Evolutionary conservation across 2,113 vertebrate species (phyloP).

Genomic region (Ictalurus punctatus): DNA sequence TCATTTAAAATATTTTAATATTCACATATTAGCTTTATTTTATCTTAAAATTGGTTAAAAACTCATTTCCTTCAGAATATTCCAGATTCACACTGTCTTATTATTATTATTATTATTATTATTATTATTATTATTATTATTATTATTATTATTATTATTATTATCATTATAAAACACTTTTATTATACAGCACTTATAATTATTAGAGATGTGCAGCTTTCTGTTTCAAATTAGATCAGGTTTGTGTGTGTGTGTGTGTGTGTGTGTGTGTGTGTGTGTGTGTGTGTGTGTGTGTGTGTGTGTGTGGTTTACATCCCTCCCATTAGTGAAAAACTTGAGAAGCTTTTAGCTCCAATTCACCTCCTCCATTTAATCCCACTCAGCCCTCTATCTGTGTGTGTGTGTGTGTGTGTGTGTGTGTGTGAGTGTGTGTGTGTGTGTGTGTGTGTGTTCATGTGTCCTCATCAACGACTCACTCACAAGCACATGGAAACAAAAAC

Average conservation of each 20-base stretch:
- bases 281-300: background rate
- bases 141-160: background rate
- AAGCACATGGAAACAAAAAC: background rate
- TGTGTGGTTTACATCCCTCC: background rate
- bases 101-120: too few species aligned
- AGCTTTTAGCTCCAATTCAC: slow-evolving; percentile 52
- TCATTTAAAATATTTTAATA: too few species aligned
- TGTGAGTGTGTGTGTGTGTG: background rate
- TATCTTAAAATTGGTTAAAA: too few species aligned
- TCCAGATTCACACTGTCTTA: too few species aligned
- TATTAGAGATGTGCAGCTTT: background rate
- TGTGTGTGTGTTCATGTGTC: background rate
- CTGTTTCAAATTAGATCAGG: background rate
- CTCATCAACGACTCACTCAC: background rate
- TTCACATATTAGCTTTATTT: too few species aligned
- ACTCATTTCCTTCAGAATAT: too few species aligned
- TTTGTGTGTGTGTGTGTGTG: background rate
- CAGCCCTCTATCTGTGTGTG: slow-evolving; percentile 16
- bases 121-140: background rate
- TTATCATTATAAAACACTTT: background rate
- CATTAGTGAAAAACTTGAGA: slow-evolving; percentile 47
- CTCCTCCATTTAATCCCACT: slow-evolving; percentile 47
- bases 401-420: background rate
- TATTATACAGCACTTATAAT: background rate
- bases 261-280: background rate